These are phyloP conservation scores for Botrylloides violaceus DNA, from an alignment of 23 tunicate genomes.

Conservation along the genomic window DNA sequence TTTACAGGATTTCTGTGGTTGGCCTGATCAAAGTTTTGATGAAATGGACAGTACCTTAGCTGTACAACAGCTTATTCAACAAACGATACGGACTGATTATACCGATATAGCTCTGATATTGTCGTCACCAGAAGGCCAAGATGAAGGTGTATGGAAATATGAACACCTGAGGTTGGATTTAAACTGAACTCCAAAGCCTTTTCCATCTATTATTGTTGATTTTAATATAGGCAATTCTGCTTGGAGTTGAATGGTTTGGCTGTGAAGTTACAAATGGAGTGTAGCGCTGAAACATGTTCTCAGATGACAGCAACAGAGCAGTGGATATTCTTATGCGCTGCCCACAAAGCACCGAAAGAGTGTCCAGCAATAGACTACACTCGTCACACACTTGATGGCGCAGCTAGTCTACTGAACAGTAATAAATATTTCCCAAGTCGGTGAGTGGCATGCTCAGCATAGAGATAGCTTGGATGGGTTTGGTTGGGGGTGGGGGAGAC, in stretches of 20 bases:
- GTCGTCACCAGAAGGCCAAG: constrained; percentile 75
- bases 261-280: constrained; percentile 70
- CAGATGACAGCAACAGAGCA: constrained; percentile 99
- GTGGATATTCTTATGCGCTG: constrained; percentile 99
- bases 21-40: constrained; percentile 88
- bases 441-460: constrained; percentile 28
- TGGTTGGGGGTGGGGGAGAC: no score
- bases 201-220: no score
- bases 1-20: constrained; percentile 76
- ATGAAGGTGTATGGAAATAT: constrained; percentile 99
- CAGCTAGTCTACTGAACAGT: constrained; percentile 93
- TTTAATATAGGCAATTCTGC: constrained; percentile 77
- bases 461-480: no score
- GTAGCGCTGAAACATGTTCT: constrained; percentile 78
- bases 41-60: constrained; percentile 93
- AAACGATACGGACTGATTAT: constrained; percentile 63
- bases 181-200: no score
- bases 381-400: constrained; percentile 96
- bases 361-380: constrained; percentile 99
- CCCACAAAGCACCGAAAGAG: constrained; percentile 97
- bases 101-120: constrained; percentile 58
- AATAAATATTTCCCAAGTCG: constrained; percentile 96
- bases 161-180: constrained; percentile 86
- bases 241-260: constrained; percentile 89
- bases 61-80: constrained; percentile 90